A percentile compares a stretch with the other conserved stretches of the same genome.
Conservation (phyloP, 35 echinoderm and acorn worm genomes). For the Stichopus chloronotus region DNA sequence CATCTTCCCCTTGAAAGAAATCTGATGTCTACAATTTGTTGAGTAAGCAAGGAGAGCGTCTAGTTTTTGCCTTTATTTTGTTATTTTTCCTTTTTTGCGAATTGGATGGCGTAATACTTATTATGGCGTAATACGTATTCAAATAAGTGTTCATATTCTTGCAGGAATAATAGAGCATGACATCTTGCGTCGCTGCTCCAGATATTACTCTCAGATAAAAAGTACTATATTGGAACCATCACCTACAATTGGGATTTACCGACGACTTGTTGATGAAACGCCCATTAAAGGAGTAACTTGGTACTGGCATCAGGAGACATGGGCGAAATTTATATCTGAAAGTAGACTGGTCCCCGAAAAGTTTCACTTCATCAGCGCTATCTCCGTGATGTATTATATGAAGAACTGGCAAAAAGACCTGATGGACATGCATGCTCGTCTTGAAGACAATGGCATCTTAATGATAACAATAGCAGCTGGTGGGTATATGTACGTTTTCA, state of each 20-base stretch:
- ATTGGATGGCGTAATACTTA: background rate
- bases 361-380: conserved; percentile 17
- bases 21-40: background rate
- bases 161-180: conserved; percentile 12
- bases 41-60: too few species aligned
- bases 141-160: background rate
- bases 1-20: background rate
- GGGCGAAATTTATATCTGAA: background rate
- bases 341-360: background rate
- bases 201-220: background rate
- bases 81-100: too few species aligned
- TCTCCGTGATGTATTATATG: conserved; percentile 27
- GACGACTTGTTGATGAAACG: background rate
- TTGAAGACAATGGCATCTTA: background rate
- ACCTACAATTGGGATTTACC: background rate
- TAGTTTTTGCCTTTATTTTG: too few species aligned
- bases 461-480: background rate
- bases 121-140: background rate
- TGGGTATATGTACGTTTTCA: background rate
- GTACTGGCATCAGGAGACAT: background rate
- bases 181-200: background rate
- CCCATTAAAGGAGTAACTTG: background rate
- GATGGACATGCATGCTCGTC: background rate
- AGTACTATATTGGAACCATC: background rate
- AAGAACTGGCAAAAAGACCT: background rate